Evolutionary conservation across 2,888 invertebrate species (phyloP).

Genomic region (Blastobasis lacticolella): DNA sequence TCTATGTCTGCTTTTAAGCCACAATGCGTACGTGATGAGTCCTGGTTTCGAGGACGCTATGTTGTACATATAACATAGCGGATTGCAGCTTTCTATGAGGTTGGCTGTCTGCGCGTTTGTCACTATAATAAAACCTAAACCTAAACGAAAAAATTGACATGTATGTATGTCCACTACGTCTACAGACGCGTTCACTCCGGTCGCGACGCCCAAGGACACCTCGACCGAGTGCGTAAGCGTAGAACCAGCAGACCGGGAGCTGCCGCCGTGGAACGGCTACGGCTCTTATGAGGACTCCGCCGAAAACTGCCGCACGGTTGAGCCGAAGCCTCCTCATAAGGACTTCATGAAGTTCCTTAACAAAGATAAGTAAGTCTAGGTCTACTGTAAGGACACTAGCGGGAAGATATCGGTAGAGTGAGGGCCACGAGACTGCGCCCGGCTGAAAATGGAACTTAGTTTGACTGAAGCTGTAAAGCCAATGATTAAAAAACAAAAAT

Average conservation of each 20-base stretch:
- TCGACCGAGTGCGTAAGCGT: constrained; percentile 36
- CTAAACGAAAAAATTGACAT: neutral
- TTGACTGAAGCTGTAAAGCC: no score
- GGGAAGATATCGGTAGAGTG: no score
- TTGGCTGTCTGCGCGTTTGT: neutral
- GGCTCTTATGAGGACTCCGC: constrained; percentile 93
- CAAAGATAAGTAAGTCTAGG: constrained; percentile 78
- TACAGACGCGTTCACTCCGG: constrained; percentile 77
- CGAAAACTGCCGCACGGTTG: constrained; percentile 86
- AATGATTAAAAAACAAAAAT: no score
- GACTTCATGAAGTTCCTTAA: constrained; percentile 88
- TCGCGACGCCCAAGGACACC: constrained; percentile 59
- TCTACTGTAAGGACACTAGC: no score
- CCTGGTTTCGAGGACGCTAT: no score
- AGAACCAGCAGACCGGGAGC: constrained; percentile 48
- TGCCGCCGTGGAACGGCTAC: constrained; percentile 94
- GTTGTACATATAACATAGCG: no score
- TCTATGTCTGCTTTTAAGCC: no score
- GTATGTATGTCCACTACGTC: constrained; percentile 15
- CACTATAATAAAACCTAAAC: neutral
- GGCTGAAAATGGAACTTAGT: no score
- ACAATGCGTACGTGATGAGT: no score
- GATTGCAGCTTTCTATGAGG: no score
- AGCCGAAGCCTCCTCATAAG: constrained; percentile 83
- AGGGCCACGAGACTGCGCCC: no score